Percentiles rank a stretch among this genome's conserved stretches.
phyloP scores from a whole-genome alignment of 2,113 vertebrate genomes.

The Nestor notabilis region DNA sequence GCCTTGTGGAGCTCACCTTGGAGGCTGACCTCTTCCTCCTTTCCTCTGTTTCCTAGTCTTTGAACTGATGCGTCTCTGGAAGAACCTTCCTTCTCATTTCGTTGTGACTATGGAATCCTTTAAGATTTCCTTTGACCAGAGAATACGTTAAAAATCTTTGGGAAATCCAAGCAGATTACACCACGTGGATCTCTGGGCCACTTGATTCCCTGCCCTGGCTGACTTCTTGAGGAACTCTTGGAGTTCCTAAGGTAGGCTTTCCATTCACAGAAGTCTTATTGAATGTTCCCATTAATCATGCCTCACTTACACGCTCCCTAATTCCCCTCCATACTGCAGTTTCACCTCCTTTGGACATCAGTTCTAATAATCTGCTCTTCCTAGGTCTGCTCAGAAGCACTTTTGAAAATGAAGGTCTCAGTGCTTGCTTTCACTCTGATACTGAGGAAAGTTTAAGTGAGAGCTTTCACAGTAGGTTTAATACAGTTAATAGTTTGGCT shows the following conservation, averaged over 20 bases:
- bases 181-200: neutral
- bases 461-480: conserved; percentile 21
- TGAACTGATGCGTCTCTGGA: neutral
- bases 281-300: neutral
- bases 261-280: neutral
- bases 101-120: neutral
- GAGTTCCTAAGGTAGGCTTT: neutral
- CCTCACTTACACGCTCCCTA: neutral
- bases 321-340: neutral
- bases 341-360: neutral
- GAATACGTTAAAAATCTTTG: neutral
- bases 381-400: neutral
- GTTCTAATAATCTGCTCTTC: neutral
- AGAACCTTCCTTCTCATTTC: neutral
- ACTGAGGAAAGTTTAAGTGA: neutral
- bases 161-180: neutral
- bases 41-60: neutral
- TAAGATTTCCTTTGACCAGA: neutral
- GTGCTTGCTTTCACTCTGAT: neutral
- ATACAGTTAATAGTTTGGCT: conserved; percentile 15
- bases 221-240: neutral
- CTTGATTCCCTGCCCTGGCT: neutral
- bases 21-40: neutral
- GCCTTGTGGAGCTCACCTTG: neutral
- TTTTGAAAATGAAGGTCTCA: neutral